Conservation (phyloP, 2,888 invertebrate genomes). For the Nymphalis urticae region DNA sequence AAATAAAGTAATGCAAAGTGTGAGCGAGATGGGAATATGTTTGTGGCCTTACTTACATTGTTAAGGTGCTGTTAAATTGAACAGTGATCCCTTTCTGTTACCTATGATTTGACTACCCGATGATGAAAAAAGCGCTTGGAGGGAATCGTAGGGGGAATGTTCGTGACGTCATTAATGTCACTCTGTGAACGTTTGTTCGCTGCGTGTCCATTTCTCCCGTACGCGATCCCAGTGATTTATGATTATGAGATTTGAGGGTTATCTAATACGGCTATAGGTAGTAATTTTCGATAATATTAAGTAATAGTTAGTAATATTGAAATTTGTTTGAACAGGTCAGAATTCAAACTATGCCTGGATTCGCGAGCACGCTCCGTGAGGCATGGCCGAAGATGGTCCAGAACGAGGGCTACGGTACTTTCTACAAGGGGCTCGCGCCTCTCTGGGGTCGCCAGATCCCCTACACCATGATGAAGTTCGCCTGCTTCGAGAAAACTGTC, state of each 20-base stretch:
- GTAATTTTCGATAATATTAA: background rate
- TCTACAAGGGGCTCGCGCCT: slow-evolving; percentile 98
- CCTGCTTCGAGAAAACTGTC: slow-evolving; percentile 98
- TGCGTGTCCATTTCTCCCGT: slow-evolving; percentile 11
- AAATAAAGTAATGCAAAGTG: no score
- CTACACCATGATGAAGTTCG: slow-evolving; percentile 99
- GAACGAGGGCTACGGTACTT: slow-evolving; percentile 93
- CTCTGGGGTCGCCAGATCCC: slow-evolving; percentile 99
- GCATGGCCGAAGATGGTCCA: slow-evolving; percentile 94
- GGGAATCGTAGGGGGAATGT: slow-evolving; percentile 14
- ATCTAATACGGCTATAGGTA: background rate
- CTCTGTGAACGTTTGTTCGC: slow-evolving; percentile 4
- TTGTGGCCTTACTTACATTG: no score
- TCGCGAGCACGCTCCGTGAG: slow-evolving; percentile 92
- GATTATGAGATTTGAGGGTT: slow-evolving; percentile 20
- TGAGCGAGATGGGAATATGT: no score
- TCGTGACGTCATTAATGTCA: slow-evolving; percentile 15
- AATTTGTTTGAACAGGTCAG: slow-evolving; percentile 82
- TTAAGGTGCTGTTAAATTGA: no score
- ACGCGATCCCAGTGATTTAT: slow-evolving; percentile 9
- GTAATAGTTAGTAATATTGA: background rate
- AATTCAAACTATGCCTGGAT: slow-evolving; percentile 98
- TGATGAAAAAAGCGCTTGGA: slow-evolving; percentile 27
- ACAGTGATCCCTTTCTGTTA: no score
- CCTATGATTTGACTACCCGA: background rate